Base-by-base conservation (phyloP, 2,113 vertebrate genomes). In the Clarias macrocephalus region DNA sequence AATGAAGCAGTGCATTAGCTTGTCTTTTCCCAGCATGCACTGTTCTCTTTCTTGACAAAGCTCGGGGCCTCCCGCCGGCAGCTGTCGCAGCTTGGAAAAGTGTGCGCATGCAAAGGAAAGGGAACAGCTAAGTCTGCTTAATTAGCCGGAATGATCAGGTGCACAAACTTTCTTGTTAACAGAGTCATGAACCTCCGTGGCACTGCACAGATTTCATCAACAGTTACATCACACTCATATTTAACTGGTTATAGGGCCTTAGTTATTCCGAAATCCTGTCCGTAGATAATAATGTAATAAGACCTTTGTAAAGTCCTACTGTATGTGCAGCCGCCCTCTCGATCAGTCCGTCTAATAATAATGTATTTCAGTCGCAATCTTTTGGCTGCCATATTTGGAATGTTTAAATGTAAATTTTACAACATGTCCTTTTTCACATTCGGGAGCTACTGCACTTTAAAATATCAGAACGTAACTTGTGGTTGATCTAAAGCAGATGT, bases 101-200 rank as follows among this genome's bases (percentile, higher is more conserved):
- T 30, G 21, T 76, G 66, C 59, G 52, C 42, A 8, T 28, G 37
- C 52, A 54, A 52, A 65, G 52, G 18, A 87, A 89, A 89, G 85
- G 85, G 65, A 82, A 84, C 57, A 37, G 28, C 52, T 63, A 84
- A n/a, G 80, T 76, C 85, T 80, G 88, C 28, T 72, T 89, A 86
- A 86, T 89, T 87, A 89, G n/a, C 81, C 80, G 59, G 21, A 11
- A 84, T 54, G 65, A 25, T 37, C 65, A 86, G 63, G 73, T 84
- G 62, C 28, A 21, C 5, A 37, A 66, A 30, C 8, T 28, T 62
- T 28, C 33, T n/a, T 65, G 25, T 60, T 68, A 85, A 88, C 60
- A 54, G 65, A 25, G 54, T 59, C 72, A 10, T 7, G 80, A 33
- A 28, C 65, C 48, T 33, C 48, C 1, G 19, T 59, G 19, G 37